These are phyloP conservation scores for Gymnarchus niloticus DNA, from an alignment of 2,113 vertebrate species.

Conservation along the genomic window DNA sequence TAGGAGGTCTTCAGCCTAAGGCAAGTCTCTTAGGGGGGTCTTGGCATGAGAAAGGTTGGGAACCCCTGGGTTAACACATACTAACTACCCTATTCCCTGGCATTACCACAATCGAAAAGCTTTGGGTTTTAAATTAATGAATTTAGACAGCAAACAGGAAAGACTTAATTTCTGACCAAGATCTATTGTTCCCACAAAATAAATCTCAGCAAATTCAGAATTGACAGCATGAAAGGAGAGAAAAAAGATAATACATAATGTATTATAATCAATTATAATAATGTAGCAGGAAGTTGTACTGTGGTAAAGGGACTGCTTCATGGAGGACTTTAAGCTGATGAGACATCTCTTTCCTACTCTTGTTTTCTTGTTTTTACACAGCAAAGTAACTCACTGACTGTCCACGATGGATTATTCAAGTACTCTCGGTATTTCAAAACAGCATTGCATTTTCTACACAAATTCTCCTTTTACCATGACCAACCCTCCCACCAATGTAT, in stretches of 20 bases:
- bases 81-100: too few species aligned
- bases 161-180: too few species aligned
- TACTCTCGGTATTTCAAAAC: constrained; percentile 52
- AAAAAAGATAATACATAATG: not conserved
- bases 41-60: too few species aligned
- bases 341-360: constrained; percentile 14
- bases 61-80: too few species aligned
- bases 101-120: too few species aligned
- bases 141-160: too few species aligned
- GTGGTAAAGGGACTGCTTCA: not conserved
- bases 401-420: constrained; percentile 39
- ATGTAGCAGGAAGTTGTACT: not conserved
- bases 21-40: too few species aligned
- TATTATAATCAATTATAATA: too few species aligned
- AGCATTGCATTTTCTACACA: constrained; percentile 56
- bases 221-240: not conserved
- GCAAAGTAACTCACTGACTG: constrained; percentile 20
- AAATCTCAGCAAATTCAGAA: too few species aligned
- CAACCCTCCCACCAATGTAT: constrained; percentile 17
- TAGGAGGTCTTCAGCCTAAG: too few species aligned
- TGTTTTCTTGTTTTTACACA: constrained; percentile 1
- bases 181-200: too few species aligned
- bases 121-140: too few species aligned
- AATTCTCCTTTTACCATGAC: constrained; percentile 37
- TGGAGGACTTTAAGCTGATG: not conserved